Evolutionary conservation across 2,888 invertebrate species (phyloP).

Genomic region (Lasioglossum villosulum): DNA sequence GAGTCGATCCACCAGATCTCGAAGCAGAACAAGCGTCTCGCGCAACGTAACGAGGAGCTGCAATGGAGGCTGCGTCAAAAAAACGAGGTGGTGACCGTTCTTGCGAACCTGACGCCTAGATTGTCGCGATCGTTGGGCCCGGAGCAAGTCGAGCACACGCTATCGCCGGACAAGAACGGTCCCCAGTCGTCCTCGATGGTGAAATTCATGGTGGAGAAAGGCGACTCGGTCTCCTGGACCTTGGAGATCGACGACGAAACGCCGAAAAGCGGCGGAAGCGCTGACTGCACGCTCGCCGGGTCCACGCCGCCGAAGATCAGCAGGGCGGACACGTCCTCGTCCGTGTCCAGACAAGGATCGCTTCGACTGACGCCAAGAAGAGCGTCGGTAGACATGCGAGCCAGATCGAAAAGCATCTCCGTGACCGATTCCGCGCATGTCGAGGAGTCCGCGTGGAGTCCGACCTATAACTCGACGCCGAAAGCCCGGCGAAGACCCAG

Average conservation of each 20-base stretch:
- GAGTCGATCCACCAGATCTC: slow-evolving; percentile 91
- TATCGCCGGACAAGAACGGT: slow-evolving; percentile 82
- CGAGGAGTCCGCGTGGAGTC: slow-evolving; percentile 74
- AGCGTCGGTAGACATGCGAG: slow-evolving; percentile 73
- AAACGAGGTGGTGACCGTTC: slow-evolving; percentile 88
- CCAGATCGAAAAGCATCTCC: slow-evolving; percentile 81
- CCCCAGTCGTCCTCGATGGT: slow-evolving; percentile 91
- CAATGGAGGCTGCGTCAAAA: slow-evolving; percentile 94
- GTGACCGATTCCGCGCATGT: slow-evolving; percentile 72
- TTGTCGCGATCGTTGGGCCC: slow-evolving; percentile 79
- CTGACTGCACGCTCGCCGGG: slow-evolving; percentile 32
- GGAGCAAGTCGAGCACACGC: slow-evolving; percentile 75
- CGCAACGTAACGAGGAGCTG: slow-evolving; percentile 94
- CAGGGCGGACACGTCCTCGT: slow-evolving; percentile 45
- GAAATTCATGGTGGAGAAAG: slow-evolving; percentile 93
- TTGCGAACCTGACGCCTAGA: slow-evolving; percentile 79
- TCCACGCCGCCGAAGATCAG: slow-evolving; percentile 60
- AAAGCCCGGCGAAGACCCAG: slow-evolving; percentile 76
- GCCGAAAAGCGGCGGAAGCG: slow-evolving; percentile 73
- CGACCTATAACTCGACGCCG: slow-evolving; percentile 80
- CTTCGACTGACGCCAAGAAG: slow-evolving; percentile 75
- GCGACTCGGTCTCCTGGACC: slow-evolving; percentile 94
- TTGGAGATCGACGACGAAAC: slow-evolving; percentile 88
- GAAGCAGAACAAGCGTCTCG: slow-evolving; percentile 91
- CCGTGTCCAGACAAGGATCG: slow-evolving; percentile 79